Base-by-base conservation (phyloP, 2,797 vertebrate genomes). In the Ataeniobius toweri region DNA sequence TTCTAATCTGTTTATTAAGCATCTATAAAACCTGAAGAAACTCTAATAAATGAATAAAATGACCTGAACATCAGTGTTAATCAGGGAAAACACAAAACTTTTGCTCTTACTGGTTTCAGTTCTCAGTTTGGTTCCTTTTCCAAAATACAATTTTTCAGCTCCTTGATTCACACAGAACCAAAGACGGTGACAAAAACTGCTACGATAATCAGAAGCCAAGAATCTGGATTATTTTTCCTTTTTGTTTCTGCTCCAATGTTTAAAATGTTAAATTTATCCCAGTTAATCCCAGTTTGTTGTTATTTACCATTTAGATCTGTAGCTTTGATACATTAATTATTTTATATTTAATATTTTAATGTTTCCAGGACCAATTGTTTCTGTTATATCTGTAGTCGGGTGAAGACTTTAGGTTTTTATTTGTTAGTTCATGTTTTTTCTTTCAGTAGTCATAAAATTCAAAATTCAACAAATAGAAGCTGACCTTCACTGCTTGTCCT, bases 131-230 rank as follows among this genome's bases (percentile, higher is more conserved):
- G 39, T 77, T 63, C 71, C 65, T 71, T 51, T 50, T 13, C 67
- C 50, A 53, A 78, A 0, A 59, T 0, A 50, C 8, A 77, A 0
- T 61, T 0, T 76, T 18, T 59, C 3, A 2, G 22, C 18, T n/a
- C 31, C 69, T 79, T 0, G 31, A 41, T 65, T 78, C 73, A 75
- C 81, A 79, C 81, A 36, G 20, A 51, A 0, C 63, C n/a, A 0
- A 22, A 55, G 13, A 53, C n/a, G 7, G 63, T 7, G 63, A 70
- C 75, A 2, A 74, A 78, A 46, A 81, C 73, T 41, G 1, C 18
- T 6, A 48, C 0, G 0, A 58, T 0, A 44, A 5, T 31, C 44
- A 50, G 44, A 6, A 9, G 9, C 36, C 31, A 14, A 14, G 6
- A 31, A 22, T 24, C 46, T 18, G 26, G 46, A 48, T 55, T 24